Percentiles rank a stretch among this genome's conserved stretches.
phyloP scores from a whole-genome alignment of 1,140 invertebrate species.

The Euura lappo region DNA sequence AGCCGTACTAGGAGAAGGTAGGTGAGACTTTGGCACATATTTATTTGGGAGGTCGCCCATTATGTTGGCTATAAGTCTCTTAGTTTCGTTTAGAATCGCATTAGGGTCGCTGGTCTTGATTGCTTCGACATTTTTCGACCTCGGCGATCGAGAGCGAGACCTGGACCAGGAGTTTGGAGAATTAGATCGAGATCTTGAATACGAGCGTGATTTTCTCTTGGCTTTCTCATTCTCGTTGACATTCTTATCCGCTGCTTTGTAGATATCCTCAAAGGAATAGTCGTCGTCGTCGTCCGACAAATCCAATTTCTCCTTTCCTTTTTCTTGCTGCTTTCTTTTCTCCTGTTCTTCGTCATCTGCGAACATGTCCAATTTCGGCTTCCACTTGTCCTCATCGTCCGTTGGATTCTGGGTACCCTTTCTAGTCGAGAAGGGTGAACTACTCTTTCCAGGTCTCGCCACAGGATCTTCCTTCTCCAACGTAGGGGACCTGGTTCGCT shows the following conservation, averaged over 20 bases:
- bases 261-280: constrained; percentile 73
- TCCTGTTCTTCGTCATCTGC: constrained; percentile 52
- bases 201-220: constrained; percentile 34
- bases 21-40: constrained; percentile 46
- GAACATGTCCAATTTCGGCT: constrained; percentile 56
- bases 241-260: constrained; percentile 68
- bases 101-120: constrained; percentile 54
- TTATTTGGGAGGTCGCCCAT: constrained; percentile 66
- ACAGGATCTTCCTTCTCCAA: constrained; percentile 31
- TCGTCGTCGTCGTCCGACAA: constrained; percentile 70
- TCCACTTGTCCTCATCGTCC: constrained; percentile 55
- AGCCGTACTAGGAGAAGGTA: constrained; percentile 15
- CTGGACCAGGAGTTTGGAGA: constrained; percentile 50
- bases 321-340: constrained; percentile 38
- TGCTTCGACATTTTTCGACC: constrained; percentile 38
- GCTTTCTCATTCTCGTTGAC: constrained; percentile 62
- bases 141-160: constrained; percentile 41
- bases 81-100: constrained; percentile 64
- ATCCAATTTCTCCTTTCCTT: constrained; percentile 44
- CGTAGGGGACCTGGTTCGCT: constrained; percentile 33
- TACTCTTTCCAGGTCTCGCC: constrained; percentile 40
- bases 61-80: constrained; percentile 68
- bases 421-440: constrained; percentile 54
- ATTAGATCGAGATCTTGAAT: constrained; percentile 28
- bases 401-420: constrained; percentile 54